A percentile compares a stretch with the other conserved stretches of the same genome.
Evolutionary conservation across 2,888 invertebrate species (phyloP).

Genomic region (Biston betularia): DNA sequence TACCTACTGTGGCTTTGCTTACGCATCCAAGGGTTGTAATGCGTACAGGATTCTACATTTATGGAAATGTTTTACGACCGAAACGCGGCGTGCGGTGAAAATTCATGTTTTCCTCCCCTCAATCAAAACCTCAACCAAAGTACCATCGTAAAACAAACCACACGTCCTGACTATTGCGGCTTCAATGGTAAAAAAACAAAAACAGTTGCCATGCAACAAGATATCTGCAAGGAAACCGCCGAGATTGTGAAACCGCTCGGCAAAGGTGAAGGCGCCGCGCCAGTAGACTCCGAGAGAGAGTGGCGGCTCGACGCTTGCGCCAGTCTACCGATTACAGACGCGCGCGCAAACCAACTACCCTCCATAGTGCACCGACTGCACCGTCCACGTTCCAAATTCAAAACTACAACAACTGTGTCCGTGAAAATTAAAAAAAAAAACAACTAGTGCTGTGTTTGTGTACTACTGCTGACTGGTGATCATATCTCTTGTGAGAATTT

Average conservation of each 20-base stretch:
- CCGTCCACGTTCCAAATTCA: constrained; percentile 58
- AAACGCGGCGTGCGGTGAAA: constrained; percentile 18
- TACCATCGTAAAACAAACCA: constrained; percentile 35
- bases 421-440: constrained; percentile 58
- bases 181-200: constrained; percentile 50
- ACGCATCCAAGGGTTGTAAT: too few relatives aligned
- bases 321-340: constrained; percentile 49
- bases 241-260: constrained; percentile 78
- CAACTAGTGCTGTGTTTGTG: constrained; percentile 68
- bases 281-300: constrained; percentile 80
- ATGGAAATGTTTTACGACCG: constrained; percentile 1
- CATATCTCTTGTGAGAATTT: constrained; percentile 69
- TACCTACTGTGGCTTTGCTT: too few relatives aligned
- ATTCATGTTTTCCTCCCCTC: constrained; percentile 16
- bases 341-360: constrained; percentile 59
- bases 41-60: neutral
- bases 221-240: constrained; percentile 77
- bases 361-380: constrained; percentile 58
- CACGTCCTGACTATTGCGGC: constrained; percentile 46
- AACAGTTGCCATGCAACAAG: constrained; percentile 84
- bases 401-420: constrained; percentile 50
- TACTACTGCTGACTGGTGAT: constrained; percentile 58
- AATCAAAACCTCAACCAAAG: constrained; percentile 22
- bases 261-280: constrained; percentile 74
- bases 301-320: constrained; percentile 71